Evolutionary conservation across 2,797 vertebrate species (phyloP).

Genomic region (Euphonia xanthogaster): DNA sequence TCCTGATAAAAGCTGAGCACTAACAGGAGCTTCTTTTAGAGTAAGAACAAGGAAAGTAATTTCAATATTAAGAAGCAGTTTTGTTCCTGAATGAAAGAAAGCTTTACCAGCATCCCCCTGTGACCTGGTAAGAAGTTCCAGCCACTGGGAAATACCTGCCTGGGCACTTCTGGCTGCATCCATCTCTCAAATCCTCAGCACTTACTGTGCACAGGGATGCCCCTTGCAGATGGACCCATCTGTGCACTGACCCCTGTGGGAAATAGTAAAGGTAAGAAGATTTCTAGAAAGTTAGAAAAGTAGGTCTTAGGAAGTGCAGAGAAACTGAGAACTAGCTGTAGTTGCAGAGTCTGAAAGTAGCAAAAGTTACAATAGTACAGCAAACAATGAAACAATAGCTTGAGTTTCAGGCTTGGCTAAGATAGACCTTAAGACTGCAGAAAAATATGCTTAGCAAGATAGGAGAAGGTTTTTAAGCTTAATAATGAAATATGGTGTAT

Average conservation of each 20-base stretch:
- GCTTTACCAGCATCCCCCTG: not conserved
- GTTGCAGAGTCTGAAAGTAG: not conserved
- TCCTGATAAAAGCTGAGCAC: not conserved
- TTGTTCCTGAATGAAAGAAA: not conserved
- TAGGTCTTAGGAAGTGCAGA: not conserved
- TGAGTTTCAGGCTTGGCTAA: not conserved
- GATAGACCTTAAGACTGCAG: not conserved
- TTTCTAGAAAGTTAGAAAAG: not conserved
- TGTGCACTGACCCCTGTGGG: not conserved
- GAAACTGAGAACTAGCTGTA: not conserved
- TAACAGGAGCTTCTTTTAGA: not conserved
- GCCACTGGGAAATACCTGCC: not conserved
- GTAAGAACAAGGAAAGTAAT: not conserved
- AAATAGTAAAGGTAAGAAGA: not conserved
- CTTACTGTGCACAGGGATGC: accelerated
- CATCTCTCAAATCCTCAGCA: accelerated
- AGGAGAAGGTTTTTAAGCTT: not conserved
- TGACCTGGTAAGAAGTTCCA: not conserved
- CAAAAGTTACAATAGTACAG: not conserved
- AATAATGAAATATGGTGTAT: not conserved
- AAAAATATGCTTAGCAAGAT: not conserved
- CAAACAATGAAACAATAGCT: not conserved
- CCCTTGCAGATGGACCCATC: not conserved
- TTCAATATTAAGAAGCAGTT: not conserved
- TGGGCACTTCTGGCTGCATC: not conserved